Evolutionary conservation across 2,113 vertebrate species (phyloP), one percentile per base, ranked within the genome.

Genomic region (Podarcis muralis): DNA sequence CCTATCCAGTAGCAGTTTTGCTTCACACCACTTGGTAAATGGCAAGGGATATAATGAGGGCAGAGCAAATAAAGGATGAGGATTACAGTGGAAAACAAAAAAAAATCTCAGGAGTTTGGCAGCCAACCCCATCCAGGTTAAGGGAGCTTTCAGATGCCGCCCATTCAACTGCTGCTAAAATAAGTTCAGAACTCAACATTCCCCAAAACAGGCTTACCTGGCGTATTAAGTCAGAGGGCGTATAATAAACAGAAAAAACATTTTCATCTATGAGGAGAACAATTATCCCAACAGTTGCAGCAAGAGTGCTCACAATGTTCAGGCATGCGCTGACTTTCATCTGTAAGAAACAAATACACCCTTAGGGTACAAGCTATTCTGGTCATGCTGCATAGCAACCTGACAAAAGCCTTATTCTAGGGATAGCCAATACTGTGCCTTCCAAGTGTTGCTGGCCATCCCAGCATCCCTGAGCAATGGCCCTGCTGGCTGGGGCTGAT

Each of bases 231-330:
- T 92, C 20, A 0, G 90, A 83, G 3, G 92, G 78, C 8, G 30
- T 72, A 89, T 87, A 5, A 1, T 86, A 53, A 89, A 25, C 2
- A 69, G 91, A 83, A 69, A 79, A 93, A 88, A 90, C 91, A n/a
- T 94, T 85, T n/a, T 94, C 92, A 84, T 95, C 95, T 1, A 91
- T 78, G 0, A 95, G 93, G 90, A 95, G 93, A 81, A 93, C 75
- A 3, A 84, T 89, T 2, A 95, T 93, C 20, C 93, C 94, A 80
- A 91, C 88, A 15, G 93, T 84, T 0, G 94, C 93, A 0, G 92
- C 93, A 83, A 95, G 89, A 71, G 91, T 94, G 2, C 95, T 95
- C 85, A 95, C 93, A 77, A 95, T 1, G 0, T 95, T 95, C 93
- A 93, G 92, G 86, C 91, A 89, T 89, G 94, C 90, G 80, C 94